Base-by-base conservation (phyloP, 2,797 vertebrate genomes). In the Hippopotamyrus pictus region DNA sequence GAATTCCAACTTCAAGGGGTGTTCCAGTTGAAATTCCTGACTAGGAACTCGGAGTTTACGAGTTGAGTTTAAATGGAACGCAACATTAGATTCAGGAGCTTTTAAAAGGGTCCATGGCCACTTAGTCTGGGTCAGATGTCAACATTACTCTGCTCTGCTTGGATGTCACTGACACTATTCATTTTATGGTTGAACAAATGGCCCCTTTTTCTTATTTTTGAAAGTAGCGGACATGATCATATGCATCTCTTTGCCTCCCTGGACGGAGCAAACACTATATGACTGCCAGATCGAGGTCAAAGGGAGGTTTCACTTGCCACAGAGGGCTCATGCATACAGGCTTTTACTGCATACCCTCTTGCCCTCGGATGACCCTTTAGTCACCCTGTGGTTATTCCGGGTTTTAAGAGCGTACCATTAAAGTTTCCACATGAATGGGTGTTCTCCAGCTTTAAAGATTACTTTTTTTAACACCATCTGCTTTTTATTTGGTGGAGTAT, bases 231-330 rank as follows among this genome's bases (percentile, higher is more conserved):
- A 62, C 54, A 88, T 41, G 57, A 44, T 88, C 7, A 12, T 65
- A 88, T 46, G 54, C 54, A 62, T 44, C 86, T 87, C 57, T 65
- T 9, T 88, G 57, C 46, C 25, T 44, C 62, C 62, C 33, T 29
- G 12, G 22, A 76, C 65, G 53, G 65, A 76, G 44, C 22, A 76
- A 37, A 50, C 25, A 50, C 59, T 88, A 22, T 69, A 41, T 88
- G 87, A 41, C 46, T 88, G 87, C 57, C 86, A 88, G 41, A 25
- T 88, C 2, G 46, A 53, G 87, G 87, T 88, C 48, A 88, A 53
- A 73, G 14, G 41, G 87, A 88, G 22, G 65, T 5, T 69, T 76
- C 65, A 88, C 44, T 73, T 37, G 46, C 25, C 46, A 53, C 25
- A 79, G 46, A n/a, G 22, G 62, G 87, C 19, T 73, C 46, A 53